Conservation (phyloP, 2,888 invertebrate species). For the Euclidia mi region DNA sequence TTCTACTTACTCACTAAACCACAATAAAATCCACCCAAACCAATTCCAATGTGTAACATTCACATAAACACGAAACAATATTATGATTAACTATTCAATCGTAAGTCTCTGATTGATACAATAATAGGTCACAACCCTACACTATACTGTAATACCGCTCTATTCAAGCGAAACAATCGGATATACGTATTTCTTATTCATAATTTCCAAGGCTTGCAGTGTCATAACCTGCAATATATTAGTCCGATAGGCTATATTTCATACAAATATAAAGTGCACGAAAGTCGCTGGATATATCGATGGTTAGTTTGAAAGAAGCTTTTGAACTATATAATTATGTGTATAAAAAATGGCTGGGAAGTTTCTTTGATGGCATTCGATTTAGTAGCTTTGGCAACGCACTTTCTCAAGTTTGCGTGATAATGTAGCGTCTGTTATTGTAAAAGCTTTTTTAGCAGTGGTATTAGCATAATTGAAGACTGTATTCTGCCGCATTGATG, state of each 20-base stretch:
- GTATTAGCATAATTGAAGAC: too few relatives aligned
- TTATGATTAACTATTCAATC: slow-evolving; percentile 3
- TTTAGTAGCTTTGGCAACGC: too few relatives aligned
- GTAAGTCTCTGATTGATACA: neutral
- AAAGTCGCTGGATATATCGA: slow-evolving; percentile 36
- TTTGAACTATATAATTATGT: too few relatives aligned
- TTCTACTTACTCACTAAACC: too few relatives aligned
- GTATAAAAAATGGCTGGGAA: too few relatives aligned
- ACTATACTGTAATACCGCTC: neutral
- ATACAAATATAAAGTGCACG: slow-evolving; percentile 41
- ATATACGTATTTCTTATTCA: slow-evolving; percentile 55
- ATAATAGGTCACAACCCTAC: neutral
- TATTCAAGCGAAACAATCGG: slow-evolving; percentile 1
- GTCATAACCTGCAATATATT: slow-evolving; percentile 37
- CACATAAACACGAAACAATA: neutral
- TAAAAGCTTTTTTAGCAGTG: too few relatives aligned
- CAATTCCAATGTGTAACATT: too few relatives aligned
- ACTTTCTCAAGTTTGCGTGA: too few relatives aligned
- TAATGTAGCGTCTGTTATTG: too few relatives aligned
- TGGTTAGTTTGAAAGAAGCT: slow-evolving; percentile 12
- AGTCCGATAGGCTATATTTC: slow-evolving; percentile 36
- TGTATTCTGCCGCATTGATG: too few relatives aligned
- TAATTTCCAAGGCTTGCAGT: slow-evolving; percentile 52
- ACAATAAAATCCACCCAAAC: too few relatives aligned
- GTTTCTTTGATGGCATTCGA: too few relatives aligned